A percentile compares a stretch with the other conserved stretches of the same genome.
Evolutionary conservation across 2,888 invertebrate genomes (phyloP).

Genomic region (Neuroscelio doddi): DNA sequence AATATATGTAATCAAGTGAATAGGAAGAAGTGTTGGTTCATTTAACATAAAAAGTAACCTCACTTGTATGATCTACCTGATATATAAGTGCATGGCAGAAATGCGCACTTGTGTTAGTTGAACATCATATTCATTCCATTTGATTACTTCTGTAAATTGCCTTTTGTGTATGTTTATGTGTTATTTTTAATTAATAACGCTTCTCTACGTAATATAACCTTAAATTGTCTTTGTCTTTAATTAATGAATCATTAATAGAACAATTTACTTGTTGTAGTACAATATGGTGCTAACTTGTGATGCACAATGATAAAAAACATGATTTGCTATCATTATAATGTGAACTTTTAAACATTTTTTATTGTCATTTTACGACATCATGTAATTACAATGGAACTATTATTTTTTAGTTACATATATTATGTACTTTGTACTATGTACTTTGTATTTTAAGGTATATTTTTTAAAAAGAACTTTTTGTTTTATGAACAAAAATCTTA

Average conservation of each 20-base stretch:
- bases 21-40: constrained; percentile 12
- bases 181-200: constrained; percentile 15
- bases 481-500: too few relatives aligned
- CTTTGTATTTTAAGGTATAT: too few relatives aligned
- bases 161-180: constrained; percentile 21
- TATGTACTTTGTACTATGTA: too few relatives aligned
- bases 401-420: too few relatives aligned
- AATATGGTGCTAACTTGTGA: too few relatives aligned
- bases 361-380: too few relatives aligned
- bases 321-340: too few relatives aligned
- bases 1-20: constrained; percentile 11
- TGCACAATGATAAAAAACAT: too few relatives aligned
- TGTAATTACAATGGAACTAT: too few relatives aligned
- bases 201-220: constrained; percentile 20
- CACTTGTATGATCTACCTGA: too few relatives aligned
- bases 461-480: too few relatives aligned
- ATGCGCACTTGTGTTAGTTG: neutral
- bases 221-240: constrained; percentile 21
- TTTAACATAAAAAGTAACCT: constrained; percentile 14
- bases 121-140: constrained; percentile 13
- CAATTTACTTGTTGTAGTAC: constrained; percentile 7
- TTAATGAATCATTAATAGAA: constrained; percentile 12
- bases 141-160: constrained; percentile 24
- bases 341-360: too few relatives aligned
- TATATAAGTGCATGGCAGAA: constrained; percentile 19